Evolutionary conservation across 2,113 vertebrate species (phyloP).

Genomic region (Mesocricetus auratus): DNA sequence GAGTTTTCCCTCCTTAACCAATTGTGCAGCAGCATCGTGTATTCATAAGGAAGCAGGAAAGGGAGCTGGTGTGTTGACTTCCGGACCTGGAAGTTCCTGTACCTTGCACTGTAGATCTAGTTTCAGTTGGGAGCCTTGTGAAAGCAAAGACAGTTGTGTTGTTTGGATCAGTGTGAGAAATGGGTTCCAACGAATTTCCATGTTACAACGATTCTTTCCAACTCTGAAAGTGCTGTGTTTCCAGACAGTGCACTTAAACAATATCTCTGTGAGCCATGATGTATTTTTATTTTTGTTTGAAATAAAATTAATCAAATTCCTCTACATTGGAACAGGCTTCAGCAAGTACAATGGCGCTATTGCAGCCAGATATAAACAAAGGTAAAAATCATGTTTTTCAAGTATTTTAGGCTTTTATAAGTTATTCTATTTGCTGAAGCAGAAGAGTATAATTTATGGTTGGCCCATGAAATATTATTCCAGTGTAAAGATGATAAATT

Average conservation of each 20-base stretch:
- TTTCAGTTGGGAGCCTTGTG: slow-evolving; percentile 33
- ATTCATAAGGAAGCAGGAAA: not conserved
- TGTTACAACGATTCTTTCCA: not conserved
- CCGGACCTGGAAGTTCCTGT: not conserved
- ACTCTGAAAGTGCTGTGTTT: slow-evolving; percentile 52
- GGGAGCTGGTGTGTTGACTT: not conserved
- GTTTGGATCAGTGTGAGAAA: slow-evolving; percentile 19
- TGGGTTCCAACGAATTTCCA: slow-evolving; percentile 42
- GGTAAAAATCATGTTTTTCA: slow-evolving; percentile 54
- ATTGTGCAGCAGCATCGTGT: not conserved
- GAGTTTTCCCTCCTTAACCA: not conserved
- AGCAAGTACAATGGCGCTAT: slow-evolving; percentile 37
- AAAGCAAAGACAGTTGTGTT: slow-evolving; percentile 47
- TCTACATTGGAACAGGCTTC: slow-evolving; percentile 24
- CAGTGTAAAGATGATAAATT: slow-evolving; percentile 32
- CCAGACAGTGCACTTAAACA: slow-evolving; percentile 4
- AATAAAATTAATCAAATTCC: slow-evolving; percentile 67
- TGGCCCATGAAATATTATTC: not conserved
- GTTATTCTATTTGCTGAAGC: slow-evolving; percentile 42
- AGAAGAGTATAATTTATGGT: not conserved
- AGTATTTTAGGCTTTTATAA: slow-evolving; percentile 53
- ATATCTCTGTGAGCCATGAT: slow-evolving; percentile 3
- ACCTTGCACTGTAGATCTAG: not conserved
- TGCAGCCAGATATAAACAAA: slow-evolving; percentile 52
- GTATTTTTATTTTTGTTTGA: slow-evolving; percentile 69